These are phyloP conservation scores for Disparrhopalites patrizii DNA, from an alignment of 2,888 invertebrate species.

Conservation along the genomic window DNA sequence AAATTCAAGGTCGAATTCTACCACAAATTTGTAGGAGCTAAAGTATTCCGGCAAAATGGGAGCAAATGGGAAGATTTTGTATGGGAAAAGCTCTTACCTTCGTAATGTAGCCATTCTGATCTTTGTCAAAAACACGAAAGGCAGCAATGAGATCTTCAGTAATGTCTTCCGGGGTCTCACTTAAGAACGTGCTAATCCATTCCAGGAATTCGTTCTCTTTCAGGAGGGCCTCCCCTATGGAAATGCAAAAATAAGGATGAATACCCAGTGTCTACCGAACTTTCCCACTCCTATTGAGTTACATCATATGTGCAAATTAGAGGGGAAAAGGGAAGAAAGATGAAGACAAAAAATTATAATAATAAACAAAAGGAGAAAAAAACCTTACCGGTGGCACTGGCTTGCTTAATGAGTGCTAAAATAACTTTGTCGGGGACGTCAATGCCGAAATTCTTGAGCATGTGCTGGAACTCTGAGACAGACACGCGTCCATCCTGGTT, in stretches of 20 bases:
- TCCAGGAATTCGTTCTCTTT: conserved; percentile 39
- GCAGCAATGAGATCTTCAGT: conserved; percentile 75
- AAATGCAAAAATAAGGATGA: neutral
- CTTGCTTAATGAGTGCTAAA: conserved; percentile 68
- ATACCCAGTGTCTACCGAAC: too few relatives aligned
- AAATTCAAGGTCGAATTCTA: too few relatives aligned
- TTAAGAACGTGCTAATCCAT: conserved; percentile 36
- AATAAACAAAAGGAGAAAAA: neutral
- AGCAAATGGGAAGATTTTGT: too few relatives aligned
- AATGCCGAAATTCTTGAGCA: conserved; percentile 73
- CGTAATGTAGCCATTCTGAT: conserved; percentile 84
- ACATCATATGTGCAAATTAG: too few relatives aligned
- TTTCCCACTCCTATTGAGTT: too few relatives aligned
- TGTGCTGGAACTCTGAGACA: conserved; percentile 69
- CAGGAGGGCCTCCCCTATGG: conserved; percentile 29
- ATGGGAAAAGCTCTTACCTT: conserved; percentile 40
- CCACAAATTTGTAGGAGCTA: too few relatives aligned
- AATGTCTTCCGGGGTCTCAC: conserved; percentile 30
- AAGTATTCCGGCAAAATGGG: too few relatives aligned
- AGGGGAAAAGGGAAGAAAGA: too few relatives aligned
- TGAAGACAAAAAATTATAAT: too few relatives aligned
- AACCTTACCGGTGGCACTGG: conserved; percentile 63
- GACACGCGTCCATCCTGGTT: conserved; percentile 74
- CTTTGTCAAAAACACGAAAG: conserved; percentile 84
- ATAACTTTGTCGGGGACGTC: conserved; percentile 69